Percentiles rank a stretch among this genome's conserved stretches.
Conservation (phyloP, 2,797 vertebrate species). For the Chaetodon trifasciatus region DNA sequence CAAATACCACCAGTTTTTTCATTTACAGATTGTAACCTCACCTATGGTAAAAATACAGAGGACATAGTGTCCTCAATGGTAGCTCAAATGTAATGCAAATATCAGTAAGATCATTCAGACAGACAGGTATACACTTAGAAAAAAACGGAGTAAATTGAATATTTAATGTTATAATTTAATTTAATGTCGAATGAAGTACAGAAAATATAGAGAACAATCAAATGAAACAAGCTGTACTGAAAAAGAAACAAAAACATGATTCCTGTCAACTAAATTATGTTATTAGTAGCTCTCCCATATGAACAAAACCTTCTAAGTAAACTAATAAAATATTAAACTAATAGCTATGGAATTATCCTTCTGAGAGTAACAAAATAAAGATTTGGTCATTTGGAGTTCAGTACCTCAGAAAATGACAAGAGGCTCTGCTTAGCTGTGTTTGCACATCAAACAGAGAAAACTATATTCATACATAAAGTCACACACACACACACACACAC, state of each 20-base stretch:
- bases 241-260: conserved; percentile 76
- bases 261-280: conserved; percentile 85
- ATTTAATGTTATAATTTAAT: conserved; percentile 85
- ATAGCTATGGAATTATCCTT: conserved; percentile 81
- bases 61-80: not conserved
- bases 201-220: conserved; percentile 94
- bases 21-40: not conserved
- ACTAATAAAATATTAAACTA: conserved; percentile 86
- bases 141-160: conserved; percentile 25
- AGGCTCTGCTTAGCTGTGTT: conserved; percentile 74
- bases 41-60: not conserved
- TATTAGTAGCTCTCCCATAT: conserved; percentile 84
- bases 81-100: not conserved
- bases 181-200: conserved; percentile 93
- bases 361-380: conserved; percentile 88
- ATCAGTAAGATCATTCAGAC: not conserved
- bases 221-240: conserved; percentile 88
- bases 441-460: conserved; percentile 75
- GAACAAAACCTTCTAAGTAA: conserved; percentile 86
- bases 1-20: not conserved
- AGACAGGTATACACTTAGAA: not conserved
- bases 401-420: conserved; percentile 74
- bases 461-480: conserved; percentile 56
- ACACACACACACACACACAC: conserved; percentile 50
- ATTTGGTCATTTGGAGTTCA: conserved; percentile 86